Evolutionary conservation across 2,888 invertebrate genomes (phyloP), one percentile per base, ranked within the genome.

Genomic region (Entomobrya multifasciata): DNA sequence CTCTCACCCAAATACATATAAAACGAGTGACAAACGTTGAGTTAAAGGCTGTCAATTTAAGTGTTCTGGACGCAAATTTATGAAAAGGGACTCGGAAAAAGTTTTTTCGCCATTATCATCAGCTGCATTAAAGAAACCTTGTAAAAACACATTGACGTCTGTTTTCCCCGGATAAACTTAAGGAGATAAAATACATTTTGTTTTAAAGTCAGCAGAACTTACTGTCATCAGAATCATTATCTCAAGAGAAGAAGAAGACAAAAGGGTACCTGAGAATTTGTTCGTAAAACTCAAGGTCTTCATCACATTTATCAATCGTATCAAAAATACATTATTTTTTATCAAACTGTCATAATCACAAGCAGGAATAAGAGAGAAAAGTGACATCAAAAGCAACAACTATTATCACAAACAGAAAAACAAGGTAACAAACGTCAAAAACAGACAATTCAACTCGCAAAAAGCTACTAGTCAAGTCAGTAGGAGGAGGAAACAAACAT

Each of bases 41-140:
- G 67, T 44, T 22, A 41, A 67, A 44, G 67, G 44, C 67, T 67
- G 67, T 67, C 67, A 44, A 67, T 41, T 30, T 30, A 20, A 67
- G 44, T 41, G 41, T 11, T 41, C 44, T 67, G 41, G 67, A 44
- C 67, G 22, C 20, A 44, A 44, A 41, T 20, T 20, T 27, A 44
- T 13, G 13, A 44, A 67, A 41, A 17, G 10, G 30, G n/a, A 11
- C 60, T 62, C 15, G n/a, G 17, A 62, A n/a, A 15, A n/a, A 15
- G 17, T n/a, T n/a, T 17, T 55, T 13, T 41, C 20, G 20, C 44
- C 22, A 10, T 22, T 15, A 13, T 44, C 44, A 22, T 20, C n/a
- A n/a, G n/a, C n/a, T n/a, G n/a, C n/a, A n/a, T n/a, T n/a, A n/a
- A n/a, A n/a, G n/a, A n/a, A n/a, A n/a, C n/a, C n/a, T n/a, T n/a